These are phyloP conservation scores for Galerucella calmariensis DNA, from an alignment of 2,888 invertebrate genomes.

Conservation along the genomic window DNA sequence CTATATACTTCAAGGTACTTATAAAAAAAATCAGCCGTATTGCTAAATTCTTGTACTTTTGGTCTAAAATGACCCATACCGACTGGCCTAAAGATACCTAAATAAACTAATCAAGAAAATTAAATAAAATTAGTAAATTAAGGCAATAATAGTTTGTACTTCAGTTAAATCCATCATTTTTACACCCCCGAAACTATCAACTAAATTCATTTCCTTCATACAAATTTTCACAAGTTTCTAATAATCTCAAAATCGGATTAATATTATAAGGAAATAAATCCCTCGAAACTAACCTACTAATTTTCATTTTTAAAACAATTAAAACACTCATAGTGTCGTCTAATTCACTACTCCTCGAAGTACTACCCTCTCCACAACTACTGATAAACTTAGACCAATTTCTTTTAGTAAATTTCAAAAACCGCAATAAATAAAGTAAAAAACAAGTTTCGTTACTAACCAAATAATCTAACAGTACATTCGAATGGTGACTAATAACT, in stretches of 20 bases:
- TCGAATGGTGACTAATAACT: slow-evolving; percentile 84
- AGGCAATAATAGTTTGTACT: slow-evolving; percentile 36
- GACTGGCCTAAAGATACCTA: neutral
- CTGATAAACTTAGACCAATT: slow-evolving; percentile 87
- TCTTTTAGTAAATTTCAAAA: slow-evolving; percentile 84
- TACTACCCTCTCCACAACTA: slow-evolving; percentile 73
- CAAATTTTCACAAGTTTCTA: slow-evolving; percentile 86
- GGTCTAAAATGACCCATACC: neutral
- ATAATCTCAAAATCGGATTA: slow-evolving; percentile 83
- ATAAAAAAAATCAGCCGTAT: too few relatives aligned
- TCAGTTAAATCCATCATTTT: slow-evolving; percentile 15
- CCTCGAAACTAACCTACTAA: slow-evolving; percentile 83
- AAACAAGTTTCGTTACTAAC: slow-evolving; percentile 94
- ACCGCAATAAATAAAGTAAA: slow-evolving; percentile 82
- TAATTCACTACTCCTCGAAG: slow-evolving; percentile 68
- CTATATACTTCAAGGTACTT: too few relatives aligned
- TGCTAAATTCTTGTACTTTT: too few relatives aligned
- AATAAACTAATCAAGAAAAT: neutral
- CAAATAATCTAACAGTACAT: slow-evolving; percentile 83
- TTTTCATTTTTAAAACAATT: slow-evolving; percentile 81
- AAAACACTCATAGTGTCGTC: slow-evolving; percentile 88
- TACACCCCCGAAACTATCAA: slow-evolving; percentile 63
- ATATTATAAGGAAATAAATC: slow-evolving; percentile 91
- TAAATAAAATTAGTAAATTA: slow-evolving; percentile 23
- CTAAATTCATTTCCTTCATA: slow-evolving; percentile 87